phyloP scores from a whole-genome alignment of 2,888 invertebrate species.

The Thecocarcelia acutangulata region DNA sequence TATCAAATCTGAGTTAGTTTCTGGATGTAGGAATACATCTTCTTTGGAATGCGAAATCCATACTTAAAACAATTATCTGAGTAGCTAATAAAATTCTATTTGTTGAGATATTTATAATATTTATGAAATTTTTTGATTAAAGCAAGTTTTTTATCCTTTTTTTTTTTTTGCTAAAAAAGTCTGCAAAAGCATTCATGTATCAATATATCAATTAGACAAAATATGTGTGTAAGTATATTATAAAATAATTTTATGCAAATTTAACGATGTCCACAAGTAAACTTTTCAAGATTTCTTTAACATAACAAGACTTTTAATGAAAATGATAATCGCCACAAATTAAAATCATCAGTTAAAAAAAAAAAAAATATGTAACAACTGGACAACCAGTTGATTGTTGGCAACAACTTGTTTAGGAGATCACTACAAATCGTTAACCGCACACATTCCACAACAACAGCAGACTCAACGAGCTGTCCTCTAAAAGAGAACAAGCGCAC shows the following conservation, averaged over 20 bases:
- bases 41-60: no score
- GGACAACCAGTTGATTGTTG: slow-evolving; percentile 52
- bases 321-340: slow-evolving; percentile 59
- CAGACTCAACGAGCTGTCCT: slow-evolving; percentile 32
- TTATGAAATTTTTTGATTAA: no score
- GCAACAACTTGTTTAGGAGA: slow-evolving; percentile 44
- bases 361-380: slow-evolving; percentile 1
- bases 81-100: background rate
- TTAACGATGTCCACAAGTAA: slow-evolving; percentile 27
- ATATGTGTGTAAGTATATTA: background rate
- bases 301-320: slow-evolving; percentile 51
- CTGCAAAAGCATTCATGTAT: no score
- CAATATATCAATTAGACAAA: slow-evolving; percentile 27
- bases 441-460: slow-evolving; percentile 22
- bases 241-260: slow-evolving; percentile 42
- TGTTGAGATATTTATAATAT: no score
- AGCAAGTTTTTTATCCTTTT: no score
- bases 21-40: no score
- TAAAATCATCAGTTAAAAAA: background rate
- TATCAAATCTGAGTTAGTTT: no score
- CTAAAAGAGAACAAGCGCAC: slow-evolving; percentile 9
- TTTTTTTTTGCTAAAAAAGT: no score
- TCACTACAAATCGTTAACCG: slow-evolving; percentile 34
- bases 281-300: slow-evolving; percentile 34
- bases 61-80: no score